Evolutionary conservation across 2,113 vertebrate genomes (phyloP), one percentile per base, ranked within the genome.

Genomic region (Campylomormyrus numenius): DNA sequence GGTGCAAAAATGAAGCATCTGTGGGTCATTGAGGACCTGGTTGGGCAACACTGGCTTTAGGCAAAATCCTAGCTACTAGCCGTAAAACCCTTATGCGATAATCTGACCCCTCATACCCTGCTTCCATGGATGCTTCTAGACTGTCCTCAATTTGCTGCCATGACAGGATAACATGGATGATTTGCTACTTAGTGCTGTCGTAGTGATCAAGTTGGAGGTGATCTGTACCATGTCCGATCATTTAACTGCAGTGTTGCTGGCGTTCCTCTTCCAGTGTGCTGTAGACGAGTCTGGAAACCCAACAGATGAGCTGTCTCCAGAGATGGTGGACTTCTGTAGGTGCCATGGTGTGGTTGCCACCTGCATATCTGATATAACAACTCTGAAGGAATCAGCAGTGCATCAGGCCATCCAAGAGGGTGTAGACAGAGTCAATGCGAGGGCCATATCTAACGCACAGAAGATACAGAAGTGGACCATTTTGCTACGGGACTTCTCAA

Each of bases 381-480:
- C 88, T 90, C 94, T 92, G 58, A 95, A 95, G 91, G 95, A 97
- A 92, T 94, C 94, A 0, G 93, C 93, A 0, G 88, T 96, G 88
- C 95, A 96, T 90, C 91, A 92, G 45, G 94, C 94, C 91, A 95
- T 96, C 48, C 94, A 96, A 91, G 92, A 95, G 15, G 95, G 94
- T 3, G 0, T 97, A 1, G 95, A 94, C 31, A 92, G 90, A 0
- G 88, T 95, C 87, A 97, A 97, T 31, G 91, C 92, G 70, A 95
- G 52, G 53, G 92, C 95, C 0, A 91, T 92, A 0, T 95, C 96
- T 83, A 96, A 95, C 10, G 95, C 96, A 45, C 95, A 96, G 92
- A 95, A 90, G 91, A 35, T 97, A 50, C 95, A 96, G 91, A 96
- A 96, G 93, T 97, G 94, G 93, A 88, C 93, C 39, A 53, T 96